Evolutionary conservation across 1,140 invertebrate genomes (phyloP), one percentile per base, ranked within the genome.

Genomic region (Venustaconcha ellipsiformis): DNA sequence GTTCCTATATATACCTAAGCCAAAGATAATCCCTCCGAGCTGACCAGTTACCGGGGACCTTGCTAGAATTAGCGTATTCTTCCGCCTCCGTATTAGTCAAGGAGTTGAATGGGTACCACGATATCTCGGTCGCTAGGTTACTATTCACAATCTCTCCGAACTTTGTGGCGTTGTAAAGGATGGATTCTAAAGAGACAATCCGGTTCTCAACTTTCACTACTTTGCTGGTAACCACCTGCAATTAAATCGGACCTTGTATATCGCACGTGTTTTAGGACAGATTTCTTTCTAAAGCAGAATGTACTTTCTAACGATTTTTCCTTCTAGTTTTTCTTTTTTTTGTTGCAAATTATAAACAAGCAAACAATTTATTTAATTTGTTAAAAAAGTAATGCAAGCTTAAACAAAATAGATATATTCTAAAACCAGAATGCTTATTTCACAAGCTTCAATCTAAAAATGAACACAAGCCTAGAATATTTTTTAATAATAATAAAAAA

Each of bases 91-190:
- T 48, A 5, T 67, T 57, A 15, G 74, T 78, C 26, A 80, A 26
- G 48, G 74, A 76, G 72, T 48, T 48, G 37, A 48, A 48, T 8
- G 37, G 37, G 37, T 48, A 48, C 37, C 37, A 48, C 37, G 37
- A 79, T 23, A 82, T 80, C 58, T 82, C 80, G 11, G 74, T 80
- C 57, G 78, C 56, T 66, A 82, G 80, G 76, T 80, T 79, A 23
- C 57, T 55, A 14, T 63, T 76, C 20, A 82, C 72, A 18, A 70
- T 64, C n/a, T 75, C 75, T 30, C 55, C 59, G 62, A 82, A 70
- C 1, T n/a, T 48, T 14, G 71, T 74, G 18, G 74, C 56, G 70
- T 79, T 77, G 67, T 72, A 75, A 30, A 82, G 70, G 3, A 82
- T 66, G 15, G 77, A 72, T 1, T 20, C 66, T 26, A 82, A 37